phyloP scores from a whole-genome alignment of 2,797 vertebrate species.

The Falco rusticolus region DNA sequence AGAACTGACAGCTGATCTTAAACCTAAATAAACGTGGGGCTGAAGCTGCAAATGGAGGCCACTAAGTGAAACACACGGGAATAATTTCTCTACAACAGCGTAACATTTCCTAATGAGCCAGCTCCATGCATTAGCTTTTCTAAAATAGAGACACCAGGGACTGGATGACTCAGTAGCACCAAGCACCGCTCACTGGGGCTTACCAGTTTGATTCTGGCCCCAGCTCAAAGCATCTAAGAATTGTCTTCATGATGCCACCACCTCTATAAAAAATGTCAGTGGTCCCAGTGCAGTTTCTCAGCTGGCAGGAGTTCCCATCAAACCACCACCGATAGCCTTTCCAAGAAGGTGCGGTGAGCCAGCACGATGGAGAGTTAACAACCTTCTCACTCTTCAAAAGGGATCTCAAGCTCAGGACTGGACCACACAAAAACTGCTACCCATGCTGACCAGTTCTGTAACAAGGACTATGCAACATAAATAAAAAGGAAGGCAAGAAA shows the following conservation, averaged over 20 bases:
- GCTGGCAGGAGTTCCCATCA: neutral
- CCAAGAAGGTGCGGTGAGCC: neutral
- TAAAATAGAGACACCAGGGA: neutral
- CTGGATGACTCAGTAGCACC: neutral
- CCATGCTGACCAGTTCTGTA: neutral
- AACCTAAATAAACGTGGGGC: neutral
- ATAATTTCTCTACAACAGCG: neutral
- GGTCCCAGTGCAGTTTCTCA: neutral
- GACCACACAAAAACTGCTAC: neutral
- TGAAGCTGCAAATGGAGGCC: neutral
- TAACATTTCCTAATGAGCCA: neutral
- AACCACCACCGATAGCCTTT: neutral
- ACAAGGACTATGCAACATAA: neutral
- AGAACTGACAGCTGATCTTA: neutral
- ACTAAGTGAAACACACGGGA: neutral
- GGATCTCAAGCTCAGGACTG: neutral
- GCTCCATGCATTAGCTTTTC: neutral
- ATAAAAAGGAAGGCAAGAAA: neutral
- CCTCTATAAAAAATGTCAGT: neutral
- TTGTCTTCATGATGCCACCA: neutral
- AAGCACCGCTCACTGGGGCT: neutral
- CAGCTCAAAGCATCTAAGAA: neutral
- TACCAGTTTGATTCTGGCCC: neutral
- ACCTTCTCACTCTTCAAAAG: neutral
- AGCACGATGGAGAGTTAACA: neutral